Percentiles rank a stretch among this genome's conserved stretches.
Evolutionary conservation across 2,113 vertebrate genomes (phyloP).

Genomic region (Rhynchomys soricoides): DNA sequence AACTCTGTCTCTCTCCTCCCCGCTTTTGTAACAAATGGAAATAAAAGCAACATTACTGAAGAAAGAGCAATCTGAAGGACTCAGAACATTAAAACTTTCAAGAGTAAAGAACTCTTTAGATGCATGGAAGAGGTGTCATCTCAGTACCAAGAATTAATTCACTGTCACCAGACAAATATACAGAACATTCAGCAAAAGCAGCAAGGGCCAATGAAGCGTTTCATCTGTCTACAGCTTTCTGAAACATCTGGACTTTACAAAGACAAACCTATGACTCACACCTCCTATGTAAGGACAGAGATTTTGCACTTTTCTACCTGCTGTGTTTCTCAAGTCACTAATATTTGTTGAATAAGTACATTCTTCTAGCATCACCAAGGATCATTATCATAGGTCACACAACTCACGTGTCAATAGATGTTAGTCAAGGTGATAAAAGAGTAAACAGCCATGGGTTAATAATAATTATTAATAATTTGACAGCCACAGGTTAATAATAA

Average conservation of each 20-base stretch:
- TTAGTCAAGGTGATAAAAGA: neutral
- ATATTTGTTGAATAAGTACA: constrained; percentile 16
- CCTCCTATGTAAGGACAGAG: neutral
- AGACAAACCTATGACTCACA: neutral
- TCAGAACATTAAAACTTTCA: neutral
- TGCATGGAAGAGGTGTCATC: neutral
- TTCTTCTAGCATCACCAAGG: neutral
- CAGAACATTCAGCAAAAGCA: neutral
- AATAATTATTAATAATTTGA: too few relatives aligned
- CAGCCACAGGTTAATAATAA: too few relatives aligned
- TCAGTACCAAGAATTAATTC: neutral
- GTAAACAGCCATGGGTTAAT: neutral
- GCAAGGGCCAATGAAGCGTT: neutral
- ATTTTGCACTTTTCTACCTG: too few relatives aligned
- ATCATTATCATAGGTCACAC: neutral
- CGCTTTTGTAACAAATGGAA: neutral
- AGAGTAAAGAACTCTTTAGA: neutral
- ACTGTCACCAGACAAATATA: neutral
- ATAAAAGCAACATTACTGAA: neutral
- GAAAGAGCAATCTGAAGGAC: neutral
- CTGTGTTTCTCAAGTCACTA: neutral
- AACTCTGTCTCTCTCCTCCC: neutral
- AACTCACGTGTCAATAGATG: neutral
- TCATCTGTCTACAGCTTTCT: neutral
- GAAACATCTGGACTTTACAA: neutral